Base-by-base conservation (phyloP, 2,888 invertebrate genomes). In the Neoitamus cyanurus region DNA sequence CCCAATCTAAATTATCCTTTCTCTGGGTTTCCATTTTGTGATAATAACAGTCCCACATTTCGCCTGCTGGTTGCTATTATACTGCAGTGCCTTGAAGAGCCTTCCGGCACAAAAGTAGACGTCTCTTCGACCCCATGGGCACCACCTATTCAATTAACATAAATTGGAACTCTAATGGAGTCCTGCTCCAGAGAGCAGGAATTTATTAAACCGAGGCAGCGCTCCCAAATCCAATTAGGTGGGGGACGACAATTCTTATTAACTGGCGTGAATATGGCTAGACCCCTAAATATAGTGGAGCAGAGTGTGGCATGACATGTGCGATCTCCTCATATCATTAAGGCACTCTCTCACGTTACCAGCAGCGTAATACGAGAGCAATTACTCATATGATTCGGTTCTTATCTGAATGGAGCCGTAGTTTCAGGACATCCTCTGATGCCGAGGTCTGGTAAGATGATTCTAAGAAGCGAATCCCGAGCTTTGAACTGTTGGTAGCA, bases 91-190 rank as follows among this genome's bases (percentile, higher is more conserved):
- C 20, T 37, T 34, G 13, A 36, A 36, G 34, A 36, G 31, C 15
- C 34, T 11, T 15, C 36, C 31, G 20, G 11, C 73, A 58, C 15
- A 31, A 73, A 34, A 73, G 36, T 37, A 36, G 73, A 34, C n/a
- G 3, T 34, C 15, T 73, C 20, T 36, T 73, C 9, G 15, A 36
- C 73, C 30, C 34, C 36, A 34, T 36, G 34, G 36, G 36, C 20
- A 36, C 73, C 34, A 36, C 73, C 73, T 73, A 73, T 36, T 73
- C 73, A 73, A 73, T 73, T 73, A 73, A 73, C 73, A 73, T 73
- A 73, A 73, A 73, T 73, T 73, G 73, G 36, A 34, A 73, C 31
- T 20, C 73, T 36, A 73, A 73, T 73, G 36, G 36, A 73, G 34
- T 34, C 73, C 73, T 36, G 36, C 20, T 73, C 73, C 34, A 73